Evolutionary conservation across 2,888 invertebrate species (phyloP).

Genomic region (Phytoseiulus persimilis): DNA sequence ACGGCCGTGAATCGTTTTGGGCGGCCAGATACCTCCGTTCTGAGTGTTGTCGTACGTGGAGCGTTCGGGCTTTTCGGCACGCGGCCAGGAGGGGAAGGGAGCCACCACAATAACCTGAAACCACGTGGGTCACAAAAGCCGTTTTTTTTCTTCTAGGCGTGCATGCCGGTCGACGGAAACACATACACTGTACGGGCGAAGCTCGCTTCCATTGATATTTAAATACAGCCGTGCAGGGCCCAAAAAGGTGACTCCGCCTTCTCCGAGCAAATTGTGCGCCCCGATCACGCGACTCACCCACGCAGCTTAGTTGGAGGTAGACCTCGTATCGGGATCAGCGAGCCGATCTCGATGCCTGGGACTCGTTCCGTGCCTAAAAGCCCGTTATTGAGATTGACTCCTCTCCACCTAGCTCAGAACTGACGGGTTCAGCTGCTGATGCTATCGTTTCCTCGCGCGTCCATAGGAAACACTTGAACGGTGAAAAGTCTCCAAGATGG

Average conservation of each 20-base stretch:
- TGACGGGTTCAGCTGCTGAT: too few relatives aligned
- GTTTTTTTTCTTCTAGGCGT: background rate
- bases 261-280: background rate
- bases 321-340: too few relatives aligned
- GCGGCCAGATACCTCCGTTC: background rate
- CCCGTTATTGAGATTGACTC: too few relatives aligned
- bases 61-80: background rate
- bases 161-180: background rate
- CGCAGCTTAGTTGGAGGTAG: background rate
- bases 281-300: background rate
- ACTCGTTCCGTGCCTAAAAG: too few relatives aligned
- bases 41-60: background rate
- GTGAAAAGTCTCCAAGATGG: too few relatives aligned
- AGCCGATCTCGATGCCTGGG: too few relatives aligned
- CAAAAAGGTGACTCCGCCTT: background rate
- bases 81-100: background rate
- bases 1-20: background rate
- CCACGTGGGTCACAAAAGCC: background rate
- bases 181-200: background rate
- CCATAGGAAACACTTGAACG: too few relatives aligned
- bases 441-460: too few relatives aligned
- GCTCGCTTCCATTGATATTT: background rate
- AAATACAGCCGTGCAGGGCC: background rate
- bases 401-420: too few relatives aligned
- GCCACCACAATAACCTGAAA: background rate